Percentiles rank a stretch among this genome's conserved stretches.
These are phyloP conservation scores for Leptinotarsa juncta DNA, from an alignment of 2,888 invertebrate species.

Conservation along the genomic window DNA sequence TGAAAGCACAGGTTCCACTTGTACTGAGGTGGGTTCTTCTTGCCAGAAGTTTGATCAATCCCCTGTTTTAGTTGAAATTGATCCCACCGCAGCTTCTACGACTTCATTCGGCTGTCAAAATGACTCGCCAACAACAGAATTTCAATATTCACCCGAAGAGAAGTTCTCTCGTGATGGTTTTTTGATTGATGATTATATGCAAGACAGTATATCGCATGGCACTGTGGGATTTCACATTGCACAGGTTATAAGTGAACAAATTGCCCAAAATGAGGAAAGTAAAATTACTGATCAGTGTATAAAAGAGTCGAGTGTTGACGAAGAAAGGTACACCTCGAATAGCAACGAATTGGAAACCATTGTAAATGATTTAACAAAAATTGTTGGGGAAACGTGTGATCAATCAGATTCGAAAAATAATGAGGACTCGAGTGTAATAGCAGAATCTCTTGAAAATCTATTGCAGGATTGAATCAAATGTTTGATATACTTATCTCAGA, in stretches of 20 bases:
- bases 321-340: conserved; percentile 15
- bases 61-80: neutral
- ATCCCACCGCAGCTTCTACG: neutral
- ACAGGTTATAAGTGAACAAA: conserved; percentile 40
- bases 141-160: neutral
- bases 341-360: conserved; percentile 39
- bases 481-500: neutral
- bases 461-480: conserved; percentile 34
- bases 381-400: conserved; percentile 33
- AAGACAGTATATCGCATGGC: neutral
- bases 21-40: neutral
- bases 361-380: conserved; percentile 39
- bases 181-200: neutral
- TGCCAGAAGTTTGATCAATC: neutral
- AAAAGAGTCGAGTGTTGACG: conserved; percentile 16
- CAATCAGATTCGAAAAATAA: conserved; percentile 14
- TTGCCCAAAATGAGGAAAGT: conserved; percentile 35
- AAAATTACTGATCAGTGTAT: conserved; percentile 23
- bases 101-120: neutral
- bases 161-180: neutral
- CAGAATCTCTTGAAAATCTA: conserved; percentile 41
- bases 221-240: conserved; percentile 42
- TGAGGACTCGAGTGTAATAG: conserved; percentile 38
- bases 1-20: neutral
- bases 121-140: neutral